Percentiles rank a stretch among this genome's conserved stretches.
Conservation (phyloP, 1,140 invertebrate genomes). For the Tenebrio molitor region DNA sequence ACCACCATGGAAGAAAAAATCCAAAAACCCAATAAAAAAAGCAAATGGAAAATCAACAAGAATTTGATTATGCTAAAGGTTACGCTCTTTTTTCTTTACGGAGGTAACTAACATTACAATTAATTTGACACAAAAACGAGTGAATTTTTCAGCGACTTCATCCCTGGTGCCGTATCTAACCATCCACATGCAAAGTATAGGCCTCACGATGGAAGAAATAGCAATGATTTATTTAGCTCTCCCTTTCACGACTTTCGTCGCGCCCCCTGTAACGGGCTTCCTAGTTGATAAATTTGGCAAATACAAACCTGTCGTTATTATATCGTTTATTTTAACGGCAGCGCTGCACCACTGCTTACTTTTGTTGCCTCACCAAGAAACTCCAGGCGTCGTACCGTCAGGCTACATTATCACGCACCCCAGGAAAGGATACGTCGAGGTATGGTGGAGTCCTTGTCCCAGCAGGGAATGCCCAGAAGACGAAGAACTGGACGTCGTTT, state of each 20-base stretch:
- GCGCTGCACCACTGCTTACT: conserved; percentile 80
- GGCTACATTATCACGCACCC: conserved; percentile 81
- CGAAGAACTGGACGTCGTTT: conserved; percentile 77
- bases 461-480: conserved; percentile 81
- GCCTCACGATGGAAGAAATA: conserved; percentile 85
- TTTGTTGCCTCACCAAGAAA: conserved; percentile 81
- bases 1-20: conserved; percentile 50
- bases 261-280: conserved; percentile 83
- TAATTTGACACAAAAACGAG: not conserved
- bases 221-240: conserved; percentile 86
- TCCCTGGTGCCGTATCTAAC: conserved; percentile 86
- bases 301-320: conserved; percentile 83
- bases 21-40: conserved; percentile 13
- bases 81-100: conserved; percentile 84
- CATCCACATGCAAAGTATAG: conserved; percentile 90
- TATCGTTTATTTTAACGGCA: conserved; percentile 79
- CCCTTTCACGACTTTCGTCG: conserved; percentile 84
- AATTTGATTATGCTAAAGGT: conserved; percentile 84
- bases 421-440: conserved; percentile 76
- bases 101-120: conserved; percentile 68
- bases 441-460: conserved; percentile 84
- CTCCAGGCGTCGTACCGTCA: conserved; percentile 77
- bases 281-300: conserved; percentile 85
- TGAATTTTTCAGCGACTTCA: conserved; percentile 75
- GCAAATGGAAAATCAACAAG: conserved; percentile 71